These are phyloP conservation scores for Anthopleura sola DNA, from an alignment of 64 coral and sea anemone genomes.

Conservation along the genomic window DNA sequence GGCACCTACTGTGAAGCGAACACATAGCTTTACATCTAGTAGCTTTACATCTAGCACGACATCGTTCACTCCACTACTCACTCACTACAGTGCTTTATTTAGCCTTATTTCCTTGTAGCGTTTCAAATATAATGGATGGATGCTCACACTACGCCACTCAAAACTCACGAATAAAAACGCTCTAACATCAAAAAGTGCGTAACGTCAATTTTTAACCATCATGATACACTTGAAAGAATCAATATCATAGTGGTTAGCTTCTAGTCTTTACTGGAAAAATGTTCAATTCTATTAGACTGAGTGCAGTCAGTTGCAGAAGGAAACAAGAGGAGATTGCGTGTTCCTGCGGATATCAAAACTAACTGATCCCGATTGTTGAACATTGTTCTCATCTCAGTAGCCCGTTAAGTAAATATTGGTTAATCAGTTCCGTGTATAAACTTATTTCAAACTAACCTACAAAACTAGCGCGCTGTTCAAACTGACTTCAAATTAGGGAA, in stretches of 20 bases:
- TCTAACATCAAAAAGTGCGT: too few relatives aligned
- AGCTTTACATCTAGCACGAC: background rate
- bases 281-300: background rate
- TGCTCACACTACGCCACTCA: background rate
- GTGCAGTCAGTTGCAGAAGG: background rate
- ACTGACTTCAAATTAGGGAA: too few relatives aligned
- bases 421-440: background rate
- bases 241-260: too few relatives aligned
- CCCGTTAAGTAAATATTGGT: background rate
- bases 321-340: background rate
- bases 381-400: background rate
- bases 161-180: background rate
- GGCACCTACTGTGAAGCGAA: background rate
- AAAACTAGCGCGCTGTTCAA: too few relatives aligned
- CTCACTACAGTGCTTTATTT: background rate
- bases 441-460: too few relatives aligned
- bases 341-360: background rate
- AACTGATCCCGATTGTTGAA: background rate
- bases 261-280: too few relatives aligned
- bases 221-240: too few relatives aligned
- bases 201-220: too few relatives aligned
- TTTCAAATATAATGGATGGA: background rate
- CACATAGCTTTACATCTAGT: background rate
- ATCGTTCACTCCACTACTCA: background rate
- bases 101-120: background rate